Evolutionary conservation across 2,888 invertebrate genomes (phyloP), one percentile per base, ranked within the genome.

Genomic region (Slavum lentiscoides): DNA sequence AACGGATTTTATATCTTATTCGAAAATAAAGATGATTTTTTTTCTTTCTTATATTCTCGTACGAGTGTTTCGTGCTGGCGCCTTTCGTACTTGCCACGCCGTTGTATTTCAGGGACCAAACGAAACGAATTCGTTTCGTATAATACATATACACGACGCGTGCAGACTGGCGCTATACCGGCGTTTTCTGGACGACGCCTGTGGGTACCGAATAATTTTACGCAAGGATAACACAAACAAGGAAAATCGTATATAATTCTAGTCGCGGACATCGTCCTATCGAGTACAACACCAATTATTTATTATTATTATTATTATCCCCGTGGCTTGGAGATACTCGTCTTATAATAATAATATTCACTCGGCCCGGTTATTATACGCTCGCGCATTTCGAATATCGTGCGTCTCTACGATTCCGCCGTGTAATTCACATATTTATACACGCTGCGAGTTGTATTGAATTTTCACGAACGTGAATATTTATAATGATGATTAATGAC

Each of bases 221-320:
- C 13, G n/a, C n/a, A n/a, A n/a, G n/a, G n/a, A 49, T 30, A 30
- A 30, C 30, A 74, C 66, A 55, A 66, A 66, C 53, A 55, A 55
- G 55, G 66, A 55, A 7, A 37, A 30, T 30, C 30, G 30, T 30
- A 30, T 30, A 30, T 1, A 37, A 74, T 23, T 53, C 9, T 15
- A 55, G 62, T 55, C 64, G 37, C 64, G 49, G 37, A 39, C 64
- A 55, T 39, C 64, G 37, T 55, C 37, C 66, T 66, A 74, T 74
- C 64, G 21, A 66, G 55, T 74, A 30, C 4, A 74, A 74, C 55
- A 39, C 11, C 64, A 74, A 74, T 74, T 74, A 74, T 66, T 30
- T 30, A 30, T 30, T 30, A 30, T 30, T 30, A 30, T 30, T 30
- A 30, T 30, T 30, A 30, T 30, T 30, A 30, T 30, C 4, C 4